Evolutionary conservation across 1,140 invertebrate genomes (phyloP), one percentile per base, ranked within the genome.

Genomic region (Drosophila parabipectinata): DNA sequence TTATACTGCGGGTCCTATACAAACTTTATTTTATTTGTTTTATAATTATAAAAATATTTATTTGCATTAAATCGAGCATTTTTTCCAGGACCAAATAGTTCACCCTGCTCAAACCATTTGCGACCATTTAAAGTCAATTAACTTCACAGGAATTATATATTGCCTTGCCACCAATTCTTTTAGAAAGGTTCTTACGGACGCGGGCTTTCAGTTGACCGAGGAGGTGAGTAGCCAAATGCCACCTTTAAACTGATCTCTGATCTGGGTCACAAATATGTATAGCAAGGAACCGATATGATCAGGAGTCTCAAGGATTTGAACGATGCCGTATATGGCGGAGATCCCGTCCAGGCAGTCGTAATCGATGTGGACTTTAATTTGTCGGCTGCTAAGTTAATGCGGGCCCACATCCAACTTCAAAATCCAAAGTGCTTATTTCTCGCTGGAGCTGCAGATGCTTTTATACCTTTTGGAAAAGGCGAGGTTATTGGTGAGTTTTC

Each of bases 321-420:
- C n/a, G 91, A 63, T 82, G 92, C 59, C 92, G 75, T 93, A 4
- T 78, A 79, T 10, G 82, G 90, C 6, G 82, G 92, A 5, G 77
- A 92, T 10, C 77, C 92, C 7, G 90, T 93, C 6, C 90, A 93
- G 6, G 93, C 93, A 3, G 93, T 94, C 4, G 82, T 93, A 6
- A 92, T 93, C 39, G 93, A 94, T 83, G 93, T 93, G 47, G 93
- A 94, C 67, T 93, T 93, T 39, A 93, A 92, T 77, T 71, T 93
- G 28, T 93, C 92, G 39, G 68, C 93, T 8, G 76, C 91, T 0
- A 93, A 93, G 56, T 37, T 93, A 64, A 92, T 93, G 72, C 92
- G 91, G 61, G 93, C 93, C 2, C 90, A 92, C 5, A 79, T 92
- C 0, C 93, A 93, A 51, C 69, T 94, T 10, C 73, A 83, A 30